A percentile compares a stretch with the other conserved stretches of the same genome.
These are phyloP conservation scores for Dendrocopos noguchii DNA, from an alignment of 2,113 vertebrate genomes.

Conservation along the genomic window DNA sequence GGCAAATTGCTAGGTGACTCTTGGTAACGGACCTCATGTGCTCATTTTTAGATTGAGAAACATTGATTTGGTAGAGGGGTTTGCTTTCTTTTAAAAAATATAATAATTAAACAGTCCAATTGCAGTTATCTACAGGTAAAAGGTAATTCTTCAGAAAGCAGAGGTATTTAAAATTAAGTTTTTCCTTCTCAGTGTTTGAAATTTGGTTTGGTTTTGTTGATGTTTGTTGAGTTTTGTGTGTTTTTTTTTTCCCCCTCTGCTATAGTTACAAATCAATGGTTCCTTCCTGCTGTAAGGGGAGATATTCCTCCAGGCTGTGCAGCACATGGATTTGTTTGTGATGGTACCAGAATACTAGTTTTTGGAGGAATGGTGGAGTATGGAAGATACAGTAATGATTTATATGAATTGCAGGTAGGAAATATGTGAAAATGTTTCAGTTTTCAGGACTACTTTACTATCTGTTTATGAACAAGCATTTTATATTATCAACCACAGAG, in stretches of 20 bases:
- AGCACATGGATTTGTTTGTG: slow-evolving; percentile 95
- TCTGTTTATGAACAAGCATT: background rate
- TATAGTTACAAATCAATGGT: slow-evolving; percentile 95
- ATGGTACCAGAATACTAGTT: slow-evolving; percentile 92
- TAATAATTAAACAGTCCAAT: background rate
- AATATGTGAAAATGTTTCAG: background rate
- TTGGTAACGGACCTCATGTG: background rate
- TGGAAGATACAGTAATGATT: slow-evolving; percentile 93
- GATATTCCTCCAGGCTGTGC: slow-evolving; percentile 98
- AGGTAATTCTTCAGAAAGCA: background rate
- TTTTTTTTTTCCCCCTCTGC: background rate
- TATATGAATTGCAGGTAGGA: slow-evolving; percentile 96
- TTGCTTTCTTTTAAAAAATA: background rate
- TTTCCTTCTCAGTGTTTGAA: background rate
- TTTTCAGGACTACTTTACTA: background rate
- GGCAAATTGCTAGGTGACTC: background rate
- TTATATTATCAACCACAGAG: background rate
- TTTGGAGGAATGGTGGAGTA: slow-evolving; percentile 99
- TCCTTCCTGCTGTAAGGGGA: slow-evolving; percentile 95
- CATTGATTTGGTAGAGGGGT: background rate
- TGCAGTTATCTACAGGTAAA: background rate
- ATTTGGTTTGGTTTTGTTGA: background rate
- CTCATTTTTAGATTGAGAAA: background rate
- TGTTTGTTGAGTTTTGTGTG: background rate
- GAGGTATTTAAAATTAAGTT: background rate